Evolutionary conservation across 2,113 vertebrate genomes (phyloP).

Genomic region (Desmodus rotundus): DNA sequence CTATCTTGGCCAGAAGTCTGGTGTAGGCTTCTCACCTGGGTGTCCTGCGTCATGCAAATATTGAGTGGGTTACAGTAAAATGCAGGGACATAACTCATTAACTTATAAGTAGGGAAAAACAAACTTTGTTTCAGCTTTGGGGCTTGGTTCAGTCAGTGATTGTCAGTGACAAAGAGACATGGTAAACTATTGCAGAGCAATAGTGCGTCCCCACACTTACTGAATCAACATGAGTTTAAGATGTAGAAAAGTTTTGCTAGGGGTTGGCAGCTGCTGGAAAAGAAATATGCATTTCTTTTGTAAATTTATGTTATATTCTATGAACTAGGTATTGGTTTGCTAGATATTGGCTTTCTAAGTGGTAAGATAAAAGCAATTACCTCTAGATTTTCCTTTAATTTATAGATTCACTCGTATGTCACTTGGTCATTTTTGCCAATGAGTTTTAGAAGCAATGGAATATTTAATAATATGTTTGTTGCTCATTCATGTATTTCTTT

Average conservation of each 20-base stretch:
- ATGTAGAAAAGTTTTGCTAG: neutral
- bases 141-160: neutral
- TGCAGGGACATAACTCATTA: neutral
- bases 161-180: neutral
- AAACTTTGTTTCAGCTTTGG: constrained; percentile 13
- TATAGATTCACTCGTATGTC: neutral
- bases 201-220: neutral
- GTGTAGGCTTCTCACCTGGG: constrained; percentile 23
- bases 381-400: neutral
- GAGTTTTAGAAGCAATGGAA: neutral
- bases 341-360: neutral
- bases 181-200: neutral
- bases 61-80: neutral
- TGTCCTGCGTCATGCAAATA: neutral
- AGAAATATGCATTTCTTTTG: neutral
- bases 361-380: neutral
- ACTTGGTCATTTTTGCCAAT: constrained; percentile 2
- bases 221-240: neutral
- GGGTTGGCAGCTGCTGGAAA: neutral
- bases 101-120: constrained; percentile 25
- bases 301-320: neutral
- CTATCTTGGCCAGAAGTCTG: neutral
- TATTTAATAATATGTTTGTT: neutral
- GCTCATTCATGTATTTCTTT: neutral
- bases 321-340: neutral